phyloP scores from a whole-genome alignment of 2,113 vertebrate species.

The Bostrychus sinensis region DNA sequence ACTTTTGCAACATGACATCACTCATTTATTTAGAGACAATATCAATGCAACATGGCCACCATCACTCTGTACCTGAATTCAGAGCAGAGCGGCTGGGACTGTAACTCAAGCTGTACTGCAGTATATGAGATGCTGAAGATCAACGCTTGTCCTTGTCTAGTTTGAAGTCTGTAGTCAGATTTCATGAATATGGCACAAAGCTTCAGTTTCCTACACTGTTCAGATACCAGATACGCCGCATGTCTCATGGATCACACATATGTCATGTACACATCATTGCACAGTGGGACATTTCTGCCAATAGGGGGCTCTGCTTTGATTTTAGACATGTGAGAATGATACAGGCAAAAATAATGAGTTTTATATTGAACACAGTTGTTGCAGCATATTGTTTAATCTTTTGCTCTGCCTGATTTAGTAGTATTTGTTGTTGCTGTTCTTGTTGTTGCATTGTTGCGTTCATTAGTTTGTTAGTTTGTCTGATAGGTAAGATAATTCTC shows the following conservation, averaged over 20 bases:
- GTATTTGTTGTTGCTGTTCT: too few relatives aligned
- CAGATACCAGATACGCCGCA: conserved; percentile 14
- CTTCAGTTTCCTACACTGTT: conserved; percentile 38
- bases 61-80: conserved; percentile 59
- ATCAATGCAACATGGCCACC: conserved; percentile 67
- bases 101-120: conserved; percentile 53
- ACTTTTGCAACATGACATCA: conserved; percentile 58
- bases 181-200: conserved; percentile 41
- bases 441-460: too few relatives aligned
- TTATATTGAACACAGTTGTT: too few relatives aligned
- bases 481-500: too few relatives aligned
- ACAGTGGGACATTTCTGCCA: too few relatives aligned
- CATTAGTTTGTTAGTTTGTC: too few relatives aligned
- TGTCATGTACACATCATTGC: neutral
- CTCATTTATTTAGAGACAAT: conserved; percentile 61
- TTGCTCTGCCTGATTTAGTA: too few relatives aligned
- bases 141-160: conserved; percentile 40
- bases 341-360: too few relatives aligned
- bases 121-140: conserved; percentile 52
- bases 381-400: too few relatives aligned
- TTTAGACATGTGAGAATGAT: too few relatives aligned
- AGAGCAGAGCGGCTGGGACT: conserved; percentile 38
- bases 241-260: conserved; percentile 5
- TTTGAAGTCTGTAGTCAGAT: conserved; percentile 57
- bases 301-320: too few relatives aligned